Conservation (phyloP, 2,797 vertebrate species). For the Scyliorhinus canicula region DNA sequence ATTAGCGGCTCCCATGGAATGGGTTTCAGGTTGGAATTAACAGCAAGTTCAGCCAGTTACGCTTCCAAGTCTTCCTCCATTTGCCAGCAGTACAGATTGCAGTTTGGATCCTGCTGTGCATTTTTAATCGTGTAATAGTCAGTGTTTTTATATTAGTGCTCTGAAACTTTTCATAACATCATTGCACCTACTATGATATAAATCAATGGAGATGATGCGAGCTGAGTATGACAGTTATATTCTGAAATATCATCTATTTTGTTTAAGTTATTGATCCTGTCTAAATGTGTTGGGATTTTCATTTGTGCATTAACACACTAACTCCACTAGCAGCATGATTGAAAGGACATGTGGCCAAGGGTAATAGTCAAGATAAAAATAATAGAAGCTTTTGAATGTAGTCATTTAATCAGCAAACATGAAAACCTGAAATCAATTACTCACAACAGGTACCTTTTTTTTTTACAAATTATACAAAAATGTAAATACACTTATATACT, state of each 20-base stretch:
- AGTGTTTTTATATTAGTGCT: background rate
- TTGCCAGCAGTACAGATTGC: background rate
- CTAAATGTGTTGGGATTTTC: background rate
- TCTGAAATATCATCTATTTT: background rate
- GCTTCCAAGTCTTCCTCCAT: background rate
- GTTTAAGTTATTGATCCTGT: background rate
- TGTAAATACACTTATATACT: background rate
- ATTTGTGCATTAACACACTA: background rate
- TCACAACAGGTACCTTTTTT: background rate
- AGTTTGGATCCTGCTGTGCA: background rate
- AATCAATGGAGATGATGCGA: background rate
- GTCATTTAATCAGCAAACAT: constrained; percentile 16
- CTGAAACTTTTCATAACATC: background rate
- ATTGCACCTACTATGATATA: background rate
- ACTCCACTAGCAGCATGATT: background rate
- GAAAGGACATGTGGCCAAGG: background rate
- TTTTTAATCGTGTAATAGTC: background rate
- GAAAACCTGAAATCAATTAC: background rate
- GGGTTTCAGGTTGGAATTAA: background rate
- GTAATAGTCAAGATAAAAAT: background rate
- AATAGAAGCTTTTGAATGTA: background rate
- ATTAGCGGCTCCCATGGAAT: background rate
- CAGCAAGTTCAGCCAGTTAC: background rate
- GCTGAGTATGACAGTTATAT: background rate
- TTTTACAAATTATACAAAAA: constrained; percentile 33